A percentile compares a stretch with the other conserved stretches of the same genome.
Conservation (phyloP, 2,113 vertebrate genomes). For the Platysternon megacephalum region DNA sequence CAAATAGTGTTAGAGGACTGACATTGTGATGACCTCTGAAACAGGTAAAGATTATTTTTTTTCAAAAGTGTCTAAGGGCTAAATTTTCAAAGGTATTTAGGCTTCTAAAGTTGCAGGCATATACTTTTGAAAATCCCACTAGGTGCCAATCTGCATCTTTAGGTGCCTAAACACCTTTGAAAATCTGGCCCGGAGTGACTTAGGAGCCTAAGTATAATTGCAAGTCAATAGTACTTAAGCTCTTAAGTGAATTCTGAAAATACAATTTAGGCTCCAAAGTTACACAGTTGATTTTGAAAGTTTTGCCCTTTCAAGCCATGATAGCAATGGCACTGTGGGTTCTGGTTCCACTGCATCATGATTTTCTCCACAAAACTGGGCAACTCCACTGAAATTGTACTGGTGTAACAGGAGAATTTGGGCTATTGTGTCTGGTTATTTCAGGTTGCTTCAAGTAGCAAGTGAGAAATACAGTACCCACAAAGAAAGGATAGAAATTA, state of each 20-base stretch:
- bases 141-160: not conserved
- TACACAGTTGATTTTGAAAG: constrained; percentile 15
- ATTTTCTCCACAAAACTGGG: not conserved
- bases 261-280: not conserved
- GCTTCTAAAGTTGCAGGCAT: not conserved
- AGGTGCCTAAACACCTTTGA: not conserved
- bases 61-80: not conserved
- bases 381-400: not conserved
- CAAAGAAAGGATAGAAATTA: not conserved
- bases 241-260: constrained; percentile 36
- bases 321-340: not conserved
- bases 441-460: not conserved
- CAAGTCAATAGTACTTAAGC: not conserved
- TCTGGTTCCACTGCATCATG: not conserved
- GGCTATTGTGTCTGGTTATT: not conserved
- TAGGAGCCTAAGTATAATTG: not conserved
- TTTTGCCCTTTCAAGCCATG: not conserved
- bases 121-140: not conserved
- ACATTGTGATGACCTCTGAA: not conserved
- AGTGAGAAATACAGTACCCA: not conserved
- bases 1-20: not conserved
- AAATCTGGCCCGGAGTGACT: not conserved
- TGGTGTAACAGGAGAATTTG: not conserved
- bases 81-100: not conserved
- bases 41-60: not conserved